Conservation (phyloP, 2,113 vertebrate species). For the Anseranas semipalmata region DNA sequence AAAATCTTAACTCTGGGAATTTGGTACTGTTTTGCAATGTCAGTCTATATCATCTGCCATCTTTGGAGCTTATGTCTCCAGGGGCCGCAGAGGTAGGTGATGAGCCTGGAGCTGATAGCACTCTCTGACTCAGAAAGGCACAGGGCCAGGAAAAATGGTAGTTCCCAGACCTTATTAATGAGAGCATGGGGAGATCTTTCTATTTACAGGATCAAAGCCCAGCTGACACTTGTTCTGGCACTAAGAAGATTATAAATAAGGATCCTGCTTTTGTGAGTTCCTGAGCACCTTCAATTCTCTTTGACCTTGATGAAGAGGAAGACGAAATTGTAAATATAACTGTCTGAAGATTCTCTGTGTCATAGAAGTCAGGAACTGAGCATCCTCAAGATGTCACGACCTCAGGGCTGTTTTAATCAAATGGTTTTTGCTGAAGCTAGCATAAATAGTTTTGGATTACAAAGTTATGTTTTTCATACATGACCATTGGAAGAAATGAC, state of each 20-base stretch:
- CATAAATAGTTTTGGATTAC: background rate
- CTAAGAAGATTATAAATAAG: background rate
- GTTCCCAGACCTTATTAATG: conserved; percentile 33
- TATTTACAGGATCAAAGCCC: conserved; percentile 16
- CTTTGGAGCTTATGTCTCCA: background rate
- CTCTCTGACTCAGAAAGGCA: conserved; percentile 30
- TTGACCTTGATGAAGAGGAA: conserved; percentile 26
- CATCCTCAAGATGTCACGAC: background rate
- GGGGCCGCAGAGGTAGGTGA: background rate
- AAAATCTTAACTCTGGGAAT: background rate
- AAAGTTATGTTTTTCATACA: background rate
- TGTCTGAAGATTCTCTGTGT: background rate
- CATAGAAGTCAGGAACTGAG: background rate
- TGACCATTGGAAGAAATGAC: conserved; percentile 9
- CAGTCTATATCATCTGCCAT: background rate
- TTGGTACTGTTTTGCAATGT: background rate
- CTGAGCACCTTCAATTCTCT: conserved; percentile 26
- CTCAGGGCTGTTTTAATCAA: background rate
- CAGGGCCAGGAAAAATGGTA: conserved; percentile 28
- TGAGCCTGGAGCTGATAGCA: background rate
- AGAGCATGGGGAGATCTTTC: background rate
- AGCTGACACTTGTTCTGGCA: conserved; percentile 36
- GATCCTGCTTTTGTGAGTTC: conserved; percentile 24
- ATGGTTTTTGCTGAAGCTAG: background rate
- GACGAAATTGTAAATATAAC: background rate